A percentile compares a stretch with the other conserved stretches of the same genome.
Evolutionary conservation across 2,113 vertebrate species (phyloP).

Genomic region (Nerophis lumbriciformis): DNA sequence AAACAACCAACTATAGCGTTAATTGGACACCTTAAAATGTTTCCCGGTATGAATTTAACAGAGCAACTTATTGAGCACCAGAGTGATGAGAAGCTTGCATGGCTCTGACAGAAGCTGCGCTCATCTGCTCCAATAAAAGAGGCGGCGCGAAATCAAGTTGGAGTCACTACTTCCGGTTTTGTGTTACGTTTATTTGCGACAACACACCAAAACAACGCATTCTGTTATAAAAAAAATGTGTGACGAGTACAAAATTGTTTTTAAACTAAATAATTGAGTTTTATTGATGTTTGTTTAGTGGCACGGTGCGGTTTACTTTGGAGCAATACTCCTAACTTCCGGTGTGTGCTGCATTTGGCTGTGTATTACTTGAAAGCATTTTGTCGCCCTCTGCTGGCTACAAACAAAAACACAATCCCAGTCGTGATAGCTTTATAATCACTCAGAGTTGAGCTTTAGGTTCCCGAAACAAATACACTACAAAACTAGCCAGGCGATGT

Average conservation of each 20-base stretch:
- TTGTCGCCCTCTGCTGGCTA: background rate
- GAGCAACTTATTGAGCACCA: constrained; percentile 29
- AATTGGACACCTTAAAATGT: background rate
- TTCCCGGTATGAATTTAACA: background rate
- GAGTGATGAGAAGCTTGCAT: constrained; percentile 21
- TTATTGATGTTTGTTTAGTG: too few relatives aligned
- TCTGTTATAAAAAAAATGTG: background rate
- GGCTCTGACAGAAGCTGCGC: constrained; percentile 39
- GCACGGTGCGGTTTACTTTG: background rate
- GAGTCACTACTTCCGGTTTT: constrained; percentile 12
- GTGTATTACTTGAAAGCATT: background rate
- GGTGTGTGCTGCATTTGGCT: background rate
- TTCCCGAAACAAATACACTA: background rate
- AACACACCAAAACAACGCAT: too few relatives aligned
- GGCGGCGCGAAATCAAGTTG: constrained; percentile 12
- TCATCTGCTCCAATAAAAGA: constrained; percentile 28
- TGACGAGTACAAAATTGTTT: background rate
- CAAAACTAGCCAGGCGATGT: too few relatives aligned
- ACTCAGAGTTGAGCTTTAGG: too few relatives aligned
- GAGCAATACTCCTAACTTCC: background rate
- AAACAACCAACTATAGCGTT: background rate
- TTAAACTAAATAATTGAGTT: background rate
- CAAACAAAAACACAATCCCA: background rate
- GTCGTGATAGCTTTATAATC: background rate
- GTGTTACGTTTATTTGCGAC: background rate